Percentiles rank a stretch among this genome's conserved stretches.
Evolutionary conservation across 2,888 invertebrate genomes (phyloP).

Genomic region (Cataglyphis albicans): DNA sequence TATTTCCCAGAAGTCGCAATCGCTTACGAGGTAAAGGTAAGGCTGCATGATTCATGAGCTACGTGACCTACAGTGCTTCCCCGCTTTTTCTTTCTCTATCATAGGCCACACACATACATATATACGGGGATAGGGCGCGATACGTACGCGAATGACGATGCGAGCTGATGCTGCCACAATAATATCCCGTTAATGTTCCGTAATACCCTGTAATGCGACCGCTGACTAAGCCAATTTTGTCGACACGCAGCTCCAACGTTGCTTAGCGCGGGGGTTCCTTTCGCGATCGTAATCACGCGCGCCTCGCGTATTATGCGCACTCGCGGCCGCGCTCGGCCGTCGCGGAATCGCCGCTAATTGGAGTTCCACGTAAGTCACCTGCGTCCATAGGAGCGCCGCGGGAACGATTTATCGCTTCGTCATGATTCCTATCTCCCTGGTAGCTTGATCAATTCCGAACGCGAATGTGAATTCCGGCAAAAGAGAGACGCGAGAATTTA

Average conservation of each 20-base stretch:
- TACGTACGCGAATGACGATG: constrained; percentile 48
- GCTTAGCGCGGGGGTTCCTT: constrained; percentile 33
- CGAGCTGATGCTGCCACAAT: constrained; percentile 51
- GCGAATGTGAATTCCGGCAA: not conserved
- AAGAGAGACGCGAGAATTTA: not conserved
- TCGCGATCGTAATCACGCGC: constrained; percentile 33
- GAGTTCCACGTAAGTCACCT: constrained; percentile 73
- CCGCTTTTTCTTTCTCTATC: constrained; percentile 35
- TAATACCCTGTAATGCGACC: constrained; percentile 74
- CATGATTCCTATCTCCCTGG: constrained; percentile 34
- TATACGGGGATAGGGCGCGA: not conserved
- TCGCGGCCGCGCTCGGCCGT: constrained; percentile 16
- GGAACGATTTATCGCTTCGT: constrained; percentile 36
- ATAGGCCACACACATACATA: not conserved
- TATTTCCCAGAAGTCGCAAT: constrained; percentile 75
- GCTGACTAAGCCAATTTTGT: constrained; percentile 80
- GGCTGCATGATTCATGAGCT: constrained; percentile 77
- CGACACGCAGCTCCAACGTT: constrained; percentile 55
- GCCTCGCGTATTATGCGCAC: constrained; percentile 26
- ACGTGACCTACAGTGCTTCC: constrained; percentile 59
- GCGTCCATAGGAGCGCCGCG: constrained; percentile 53
- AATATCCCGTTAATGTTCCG: constrained; percentile 70
- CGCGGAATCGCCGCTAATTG: constrained; percentile 74
- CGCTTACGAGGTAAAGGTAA: constrained; percentile 72
- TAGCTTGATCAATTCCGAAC: constrained; percentile 27